Conservation (phyloP, 2,888 invertebrate species). For the Napeogenes inachia region DNA sequence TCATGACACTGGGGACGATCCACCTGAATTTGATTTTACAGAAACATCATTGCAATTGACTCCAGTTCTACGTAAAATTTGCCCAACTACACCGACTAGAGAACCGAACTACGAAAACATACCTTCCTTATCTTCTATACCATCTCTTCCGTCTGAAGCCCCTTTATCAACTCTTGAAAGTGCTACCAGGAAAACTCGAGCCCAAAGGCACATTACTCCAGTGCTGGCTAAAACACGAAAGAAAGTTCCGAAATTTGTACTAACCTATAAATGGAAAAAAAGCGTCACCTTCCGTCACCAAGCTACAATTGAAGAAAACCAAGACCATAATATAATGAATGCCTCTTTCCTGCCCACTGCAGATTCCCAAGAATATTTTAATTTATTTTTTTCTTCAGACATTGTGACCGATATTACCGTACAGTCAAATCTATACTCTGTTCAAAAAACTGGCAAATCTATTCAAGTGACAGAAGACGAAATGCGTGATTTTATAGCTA, state of each 20-base stretch:
- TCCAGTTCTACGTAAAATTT: conserved; percentile 29
- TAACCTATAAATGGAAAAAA: conserved; percentile 28
- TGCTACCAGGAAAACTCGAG: conserved; percentile 28
- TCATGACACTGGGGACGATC: conserved; percentile 25
- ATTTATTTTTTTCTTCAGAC: conserved; percentile 27
- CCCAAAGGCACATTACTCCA: conserved; percentile 25
- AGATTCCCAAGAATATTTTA: conserved; percentile 12
- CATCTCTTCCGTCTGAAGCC: conserved; percentile 26
- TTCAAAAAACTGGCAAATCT: conserved; percentile 29
- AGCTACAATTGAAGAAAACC: conserved; percentile 25
- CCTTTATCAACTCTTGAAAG: conserved; percentile 24
- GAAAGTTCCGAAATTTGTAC: conserved; percentile 28
- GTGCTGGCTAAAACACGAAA: conserved; percentile 25
- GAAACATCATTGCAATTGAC: conserved; percentile 26
- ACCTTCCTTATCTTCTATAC: conserved; percentile 27
- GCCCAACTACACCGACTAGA: conserved; percentile 27
- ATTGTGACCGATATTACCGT: conserved; percentile 25
- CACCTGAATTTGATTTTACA: conserved; percentile 24
- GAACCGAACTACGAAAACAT: conserved; percentile 28
- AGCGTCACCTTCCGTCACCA: conserved; percentile 22
- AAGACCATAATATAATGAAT: conserved; percentile 19
- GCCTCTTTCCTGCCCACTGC: conserved; percentile 22
- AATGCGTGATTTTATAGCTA: conserved; percentile 36
- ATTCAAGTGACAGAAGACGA: conserved; percentile 31
- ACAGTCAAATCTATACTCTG: conserved; percentile 30